These are phyloP conservation scores for Copsychus sechellarum DNA, from an alignment of 2,113 vertebrate species.

Conservation along the genomic window DNA sequence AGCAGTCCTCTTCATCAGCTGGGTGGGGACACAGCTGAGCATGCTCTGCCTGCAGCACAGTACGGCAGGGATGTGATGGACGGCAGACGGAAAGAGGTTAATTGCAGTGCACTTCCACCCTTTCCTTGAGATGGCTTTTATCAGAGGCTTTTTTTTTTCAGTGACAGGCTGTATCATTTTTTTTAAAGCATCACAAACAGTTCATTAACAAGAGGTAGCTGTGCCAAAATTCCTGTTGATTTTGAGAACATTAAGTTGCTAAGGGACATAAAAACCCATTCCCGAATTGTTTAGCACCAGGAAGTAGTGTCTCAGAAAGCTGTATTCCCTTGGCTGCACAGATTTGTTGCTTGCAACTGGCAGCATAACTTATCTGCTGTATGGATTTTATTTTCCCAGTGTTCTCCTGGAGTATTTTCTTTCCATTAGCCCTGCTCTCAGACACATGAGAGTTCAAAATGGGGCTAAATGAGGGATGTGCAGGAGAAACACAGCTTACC, in stretches of 20 bases:
- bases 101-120: constrained; percentile 19
- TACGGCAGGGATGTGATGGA: neutral
- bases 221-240: constrained; percentile 36
- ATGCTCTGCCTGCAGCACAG: neutral
- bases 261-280: neutral
- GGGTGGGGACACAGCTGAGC: neutral
- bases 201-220: constrained; percentile 13
- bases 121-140: constrained; percentile 10
- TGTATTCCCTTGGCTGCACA: neutral
- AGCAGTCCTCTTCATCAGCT: neutral
- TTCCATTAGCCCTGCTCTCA: neutral
- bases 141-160: neutral
- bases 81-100: constrained; percentile 29
- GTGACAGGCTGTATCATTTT: neutral
- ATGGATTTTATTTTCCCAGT: neutral
- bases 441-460: neutral
- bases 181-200: neutral
- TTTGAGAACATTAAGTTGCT: constrained; percentile 14
- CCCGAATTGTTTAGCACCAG: constrained; percentile 8
- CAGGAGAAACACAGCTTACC: neutral
- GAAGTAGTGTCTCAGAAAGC: neutral
- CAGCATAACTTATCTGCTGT: neutral
- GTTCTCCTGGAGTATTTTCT: neutral
- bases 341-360: neutral
- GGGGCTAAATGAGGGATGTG: neutral